These are phyloP conservation scores for Plodia interpunctella DNA, from an alignment of 1,140 invertebrate species.

Conservation along the genomic window DNA sequence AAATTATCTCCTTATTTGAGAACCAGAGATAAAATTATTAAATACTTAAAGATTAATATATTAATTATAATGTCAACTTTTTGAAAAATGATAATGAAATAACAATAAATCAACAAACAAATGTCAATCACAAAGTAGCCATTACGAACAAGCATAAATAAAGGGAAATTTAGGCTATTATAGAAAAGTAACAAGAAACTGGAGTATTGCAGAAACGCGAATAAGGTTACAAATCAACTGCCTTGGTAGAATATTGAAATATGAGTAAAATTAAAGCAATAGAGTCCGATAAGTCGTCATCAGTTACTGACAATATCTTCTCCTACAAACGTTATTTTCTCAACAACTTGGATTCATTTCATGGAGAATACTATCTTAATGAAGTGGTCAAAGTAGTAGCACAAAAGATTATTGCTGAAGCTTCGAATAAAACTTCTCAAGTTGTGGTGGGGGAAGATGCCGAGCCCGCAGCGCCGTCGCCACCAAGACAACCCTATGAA, in stretches of 20 bases:
- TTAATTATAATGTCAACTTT: background rate
- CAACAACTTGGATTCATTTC: constrained; percentile 64
- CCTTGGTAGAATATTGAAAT: background rate
- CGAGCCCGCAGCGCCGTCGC: constrained; percentile 22
- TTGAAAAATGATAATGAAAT: background rate
- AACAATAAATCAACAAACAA: too few relatives aligned
- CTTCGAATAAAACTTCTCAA: constrained; percentile 33
- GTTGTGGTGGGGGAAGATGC: constrained; percentile 44
- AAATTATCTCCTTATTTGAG: too few relatives aligned
- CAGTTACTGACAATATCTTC: constrained; percentile 33
- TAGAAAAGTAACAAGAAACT: too few relatives aligned
- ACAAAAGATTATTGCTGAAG: constrained; percentile 31
- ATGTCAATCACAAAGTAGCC: too few relatives aligned
- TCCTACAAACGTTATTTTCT: constrained; percentile 62
- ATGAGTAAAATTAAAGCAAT: constrained; percentile 15
- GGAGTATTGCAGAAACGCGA: too few relatives aligned
- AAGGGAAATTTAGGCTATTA: too few relatives aligned
- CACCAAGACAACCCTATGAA: constrained; percentile 48
- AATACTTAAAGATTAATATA: background rate
- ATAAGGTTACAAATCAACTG: too few relatives aligned
- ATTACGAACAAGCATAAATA: too few relatives aligned
- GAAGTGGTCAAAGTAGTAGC: constrained; percentile 50
- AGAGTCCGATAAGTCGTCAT: constrained; percentile 41
- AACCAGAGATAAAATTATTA: background rate
- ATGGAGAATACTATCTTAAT: constrained; percentile 47